Evolutionary conservation across 2,888 invertebrate species (phyloP), one percentile per base, ranked within the genome.

Genomic region (Tetrapedia diversipes): DNA sequence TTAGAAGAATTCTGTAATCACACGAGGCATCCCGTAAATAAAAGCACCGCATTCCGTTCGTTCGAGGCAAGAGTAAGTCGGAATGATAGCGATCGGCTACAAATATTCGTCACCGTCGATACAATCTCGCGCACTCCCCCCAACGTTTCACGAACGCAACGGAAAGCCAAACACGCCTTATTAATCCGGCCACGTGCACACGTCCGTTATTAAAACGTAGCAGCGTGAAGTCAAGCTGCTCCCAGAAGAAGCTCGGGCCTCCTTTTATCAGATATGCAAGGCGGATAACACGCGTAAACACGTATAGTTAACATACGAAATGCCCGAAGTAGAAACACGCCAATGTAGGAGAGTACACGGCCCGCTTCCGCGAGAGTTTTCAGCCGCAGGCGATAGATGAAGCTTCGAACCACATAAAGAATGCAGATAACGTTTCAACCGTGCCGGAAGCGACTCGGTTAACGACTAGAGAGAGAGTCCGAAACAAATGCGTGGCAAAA

Each of bases 351-450:
- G 45, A 34, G 51, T 41, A 43, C 41, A 51, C 34, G 49, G 14
- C 4, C n/a, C n/a, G 24, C 27, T 56, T 63, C 47, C 57, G 34
- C 54, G 41, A n/a, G 64, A 63, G 41, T 59, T 66, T 53, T 45
- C 19, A 49, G 53, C 37, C 66, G 56, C 67, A 39, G 29, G 72
- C 65, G 70, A 79, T 71, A 49, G 69, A 67, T 56, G 51, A 63
- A 54, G 32, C 64, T 79, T 79, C 34, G 57, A 72, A 24, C 61
- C 51, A 34, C 64, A 79, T 79, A 83, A 86, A 85, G 82, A 80
- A 82, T 83, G 79, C 70, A 82, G 84, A 84, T 86, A 83, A 77
- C 77, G 83, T 77, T 81, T 76, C 63, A 66, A 77, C 70, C 67
- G 51, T 49, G 77, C 64, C 64, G 81, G 75, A 69, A 77, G 83